phyloP scores from a whole-genome alignment of 1,140 invertebrate species.

The Conus ventricosus region DNA sequence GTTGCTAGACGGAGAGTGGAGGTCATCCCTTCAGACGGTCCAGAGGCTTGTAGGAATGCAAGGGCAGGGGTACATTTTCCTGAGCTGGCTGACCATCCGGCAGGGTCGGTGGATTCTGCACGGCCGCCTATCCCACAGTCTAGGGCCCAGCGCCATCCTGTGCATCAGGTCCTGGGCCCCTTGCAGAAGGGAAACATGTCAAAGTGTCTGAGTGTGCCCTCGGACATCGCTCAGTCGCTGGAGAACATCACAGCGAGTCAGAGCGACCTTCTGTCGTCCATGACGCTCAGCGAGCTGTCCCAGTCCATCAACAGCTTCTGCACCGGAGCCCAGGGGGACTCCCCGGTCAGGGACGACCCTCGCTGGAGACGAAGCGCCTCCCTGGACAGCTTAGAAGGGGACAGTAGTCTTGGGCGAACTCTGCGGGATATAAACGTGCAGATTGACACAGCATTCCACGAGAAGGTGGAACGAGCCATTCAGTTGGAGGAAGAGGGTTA shows the following conservation, averaged over 20 bases:
- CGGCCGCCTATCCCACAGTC: not conserved
- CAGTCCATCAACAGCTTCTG: constrained; percentile 63
- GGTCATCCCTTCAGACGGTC: constrained; percentile 35
- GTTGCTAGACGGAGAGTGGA: constrained; percentile 39
- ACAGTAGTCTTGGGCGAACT: constrained; percentile 59
- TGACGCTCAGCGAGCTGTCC: constrained; percentile 70
- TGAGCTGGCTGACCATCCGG: not conserved
- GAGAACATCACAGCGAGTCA: constrained; percentile 66
- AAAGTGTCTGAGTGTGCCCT: constrained; percentile 70
- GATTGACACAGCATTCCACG: constrained; percentile 67
- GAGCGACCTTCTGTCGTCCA: constrained; percentile 64
- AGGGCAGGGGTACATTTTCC: constrained; percentile 1
- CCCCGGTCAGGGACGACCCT: constrained; percentile 29
- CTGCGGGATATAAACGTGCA: constrained; percentile 66
- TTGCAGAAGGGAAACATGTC: constrained; percentile 52
- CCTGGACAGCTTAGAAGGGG: constrained; percentile 59
- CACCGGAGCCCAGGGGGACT: constrained; percentile 36
- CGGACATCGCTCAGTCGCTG: constrained; percentile 68
- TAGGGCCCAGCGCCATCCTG: not conserved
- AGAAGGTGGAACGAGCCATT: constrained; percentile 42
- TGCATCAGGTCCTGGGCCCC: not conserved
- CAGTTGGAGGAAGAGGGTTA: constrained; percentile 46
- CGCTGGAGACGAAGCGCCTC: constrained; percentile 62
- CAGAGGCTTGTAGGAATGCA: not conserved
- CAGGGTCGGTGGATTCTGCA: not conserved